phyloP scores from a whole-genome alignment of 2,888 invertebrate species.

The Lasioglossum pauxillum region DNA sequence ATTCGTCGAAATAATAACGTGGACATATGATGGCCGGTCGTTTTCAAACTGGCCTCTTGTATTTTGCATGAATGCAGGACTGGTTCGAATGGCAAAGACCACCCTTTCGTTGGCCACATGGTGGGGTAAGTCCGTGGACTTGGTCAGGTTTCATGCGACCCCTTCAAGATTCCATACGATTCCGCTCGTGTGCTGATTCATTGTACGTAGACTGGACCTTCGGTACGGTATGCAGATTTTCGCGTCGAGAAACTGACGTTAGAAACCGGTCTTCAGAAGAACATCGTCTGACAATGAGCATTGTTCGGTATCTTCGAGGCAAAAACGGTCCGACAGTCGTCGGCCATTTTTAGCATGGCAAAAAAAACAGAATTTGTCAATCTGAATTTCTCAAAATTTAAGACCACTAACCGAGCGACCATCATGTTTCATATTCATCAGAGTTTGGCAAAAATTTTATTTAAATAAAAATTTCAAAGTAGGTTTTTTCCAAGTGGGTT shows the following conservation, averaged over 20 bases:
- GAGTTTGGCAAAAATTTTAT: too few relatives aligned
- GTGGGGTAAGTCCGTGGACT: conserved; percentile 75
- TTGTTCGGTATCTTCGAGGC: background rate
- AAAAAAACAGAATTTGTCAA: background rate
- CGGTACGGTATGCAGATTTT: background rate
- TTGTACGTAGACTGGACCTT: conserved; percentile 55
- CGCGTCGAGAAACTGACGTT: background rate
- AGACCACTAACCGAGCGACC: background rate
- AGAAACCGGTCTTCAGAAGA: background rate
- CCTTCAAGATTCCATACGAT: conserved; percentile 64
- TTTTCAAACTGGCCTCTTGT: conserved; percentile 80
- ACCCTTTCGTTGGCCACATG: conserved; percentile 77
- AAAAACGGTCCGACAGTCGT: background rate
- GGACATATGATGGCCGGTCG: conserved; percentile 78
- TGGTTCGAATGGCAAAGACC: conserved; percentile 71
- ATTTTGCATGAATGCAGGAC: conserved; percentile 79
- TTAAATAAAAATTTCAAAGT: too few relatives aligned
- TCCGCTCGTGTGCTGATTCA: conserved; percentile 49
- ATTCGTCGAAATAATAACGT: conserved; percentile 64
- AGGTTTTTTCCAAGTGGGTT: too few relatives aligned
- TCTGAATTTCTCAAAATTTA: background rate
- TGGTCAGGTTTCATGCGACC: conserved; percentile 71
- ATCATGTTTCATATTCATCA: background rate
- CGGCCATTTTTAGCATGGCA: background rate
- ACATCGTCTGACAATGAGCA: conserved; percentile 11